Conservation (phyloP, 2,113 vertebrate species). For the Rhea pennata region DNA sequence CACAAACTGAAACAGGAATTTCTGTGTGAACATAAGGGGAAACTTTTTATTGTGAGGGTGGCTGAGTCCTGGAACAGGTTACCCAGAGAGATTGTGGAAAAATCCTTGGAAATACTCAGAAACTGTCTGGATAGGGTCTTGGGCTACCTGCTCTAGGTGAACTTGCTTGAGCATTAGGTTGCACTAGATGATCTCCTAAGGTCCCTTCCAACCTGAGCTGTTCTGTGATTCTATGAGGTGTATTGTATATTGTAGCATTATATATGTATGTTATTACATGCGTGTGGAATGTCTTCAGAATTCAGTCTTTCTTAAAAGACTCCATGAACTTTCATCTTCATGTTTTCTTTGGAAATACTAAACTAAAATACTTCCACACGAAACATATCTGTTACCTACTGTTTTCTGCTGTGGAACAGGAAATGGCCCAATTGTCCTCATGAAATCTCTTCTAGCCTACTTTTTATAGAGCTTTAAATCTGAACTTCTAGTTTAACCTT, state of each 20-base stretch:
- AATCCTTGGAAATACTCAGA: too few relatives aligned
- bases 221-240: too few relatives aligned
- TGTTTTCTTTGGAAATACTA: background rate
- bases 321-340: background rate
- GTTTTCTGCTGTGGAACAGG: background rate
- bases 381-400: background rate
- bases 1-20: too few relatives aligned
- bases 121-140: too few relatives aligned
- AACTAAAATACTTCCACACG: background rate
- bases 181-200: too few relatives aligned
- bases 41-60: too few relatives aligned
- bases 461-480: background rate
- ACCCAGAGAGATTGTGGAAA: too few relatives aligned
- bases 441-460: background rate
- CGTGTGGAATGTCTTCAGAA: background rate
- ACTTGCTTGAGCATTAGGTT: too few relatives aligned
- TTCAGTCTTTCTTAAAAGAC: background rate
- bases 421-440: background rate
- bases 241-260: background rate
- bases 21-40: too few relatives aligned
- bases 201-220: too few relatives aligned
- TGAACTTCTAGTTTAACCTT: background rate
- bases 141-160: too few relatives aligned
- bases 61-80: too few relatives aligned
- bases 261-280: background rate